phyloP scores from a whole-genome alignment of 2,888 invertebrate species.

The Nomada ferruginata region DNA sequence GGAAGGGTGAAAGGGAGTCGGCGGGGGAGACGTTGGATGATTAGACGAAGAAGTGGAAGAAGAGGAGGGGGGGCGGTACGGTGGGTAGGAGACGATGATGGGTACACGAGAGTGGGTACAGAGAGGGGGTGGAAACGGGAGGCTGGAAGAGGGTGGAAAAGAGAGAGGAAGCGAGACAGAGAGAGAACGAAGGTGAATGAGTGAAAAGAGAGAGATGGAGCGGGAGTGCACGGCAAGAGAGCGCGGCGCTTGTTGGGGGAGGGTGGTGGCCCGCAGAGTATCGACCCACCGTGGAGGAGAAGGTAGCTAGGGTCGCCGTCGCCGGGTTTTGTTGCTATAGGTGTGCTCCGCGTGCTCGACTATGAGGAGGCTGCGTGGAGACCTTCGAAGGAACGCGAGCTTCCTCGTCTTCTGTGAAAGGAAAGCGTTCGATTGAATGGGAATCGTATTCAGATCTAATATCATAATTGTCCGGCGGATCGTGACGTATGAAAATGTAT shows the following conservation, averaged over 20 bases:
- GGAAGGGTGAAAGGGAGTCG: conserved; percentile 29
- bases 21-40: conserved; percentile 60
- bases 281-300: conserved; percentile 81
- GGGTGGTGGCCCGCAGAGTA: conserved; percentile 82
- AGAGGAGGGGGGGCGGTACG: conserved; percentile 67
- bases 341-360: conserved; percentile 76
- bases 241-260: conserved; percentile 69
- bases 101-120: conserved; percentile 71
- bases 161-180: conserved; percentile 48
- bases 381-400: conserved; percentile 49
- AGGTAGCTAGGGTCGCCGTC: conserved; percentile 81
- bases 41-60: conserved; percentile 66
- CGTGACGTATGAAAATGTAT: too few relatives aligned
- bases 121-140: conserved; percentile 63
- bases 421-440: too few relatives aligned
- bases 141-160: conserved; percentile 57
- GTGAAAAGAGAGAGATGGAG: conserved; percentile 54
- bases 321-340: conserved; percentile 82
- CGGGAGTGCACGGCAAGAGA: conserved; percentile 65
- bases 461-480: too few relatives aligned
- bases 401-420: neutral
- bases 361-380: conserved; percentile 69
- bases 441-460: too few relatives aligned
- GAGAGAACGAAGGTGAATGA: conserved; percentile 46
- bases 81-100: conserved; percentile 74